Base-by-base conservation (phyloP, 2,888 invertebrate genomes). In the Heteromurus nitidus region DNA sequence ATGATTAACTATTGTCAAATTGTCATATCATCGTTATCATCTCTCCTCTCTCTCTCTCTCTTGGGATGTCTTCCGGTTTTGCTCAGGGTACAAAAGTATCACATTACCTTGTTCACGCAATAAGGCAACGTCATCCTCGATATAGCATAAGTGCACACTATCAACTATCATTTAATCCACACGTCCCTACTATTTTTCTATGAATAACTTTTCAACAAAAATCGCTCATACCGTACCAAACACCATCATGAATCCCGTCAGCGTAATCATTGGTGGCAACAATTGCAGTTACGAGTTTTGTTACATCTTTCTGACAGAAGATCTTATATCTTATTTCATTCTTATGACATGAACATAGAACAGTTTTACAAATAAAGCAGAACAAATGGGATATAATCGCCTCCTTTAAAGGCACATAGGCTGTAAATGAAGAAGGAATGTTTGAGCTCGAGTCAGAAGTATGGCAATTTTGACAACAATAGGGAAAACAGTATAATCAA, bases 381-480 rank as follows among this genome's bases (percentile, higher is more conserved):
- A 64, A 74, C 73, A 47, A 74, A 64, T 24, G 24, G 18, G 16
- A 22, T 36, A 3, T n/a, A 20, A 65, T 47, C 28, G 31, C 20
- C 18, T n/a, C 55, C 7, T 58, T 7, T 20, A 30, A 55, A 3
- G 50, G 2, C 18, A 22, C 1, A 20, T 44, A 26, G 18, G 26
- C 44, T 24, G 13, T 18, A 53, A 30, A 30, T 20, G 30, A 53
- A 50, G 47, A 64, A 28, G 3, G 3, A 13, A 24, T 28, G 28
- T 53, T 16, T 60, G 26, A 36, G 44, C 22, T 73, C 30, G 28
- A 24, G 22, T 65, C 53, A 22, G 55, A 74, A 58, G 62, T 64
- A 42, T 65, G 74, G 65, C 65, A 74, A 42, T 55, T 73, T 50
- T 73, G 73, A 73, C 60, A 73, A 62, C 47, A 73, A 60, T 42